A percentile compares a stretch with the other conserved stretches of the same genome.
phyloP scores from a whole-genome alignment of 2,888 invertebrate genomes.

The Sminthurinus aureus region DNA sequence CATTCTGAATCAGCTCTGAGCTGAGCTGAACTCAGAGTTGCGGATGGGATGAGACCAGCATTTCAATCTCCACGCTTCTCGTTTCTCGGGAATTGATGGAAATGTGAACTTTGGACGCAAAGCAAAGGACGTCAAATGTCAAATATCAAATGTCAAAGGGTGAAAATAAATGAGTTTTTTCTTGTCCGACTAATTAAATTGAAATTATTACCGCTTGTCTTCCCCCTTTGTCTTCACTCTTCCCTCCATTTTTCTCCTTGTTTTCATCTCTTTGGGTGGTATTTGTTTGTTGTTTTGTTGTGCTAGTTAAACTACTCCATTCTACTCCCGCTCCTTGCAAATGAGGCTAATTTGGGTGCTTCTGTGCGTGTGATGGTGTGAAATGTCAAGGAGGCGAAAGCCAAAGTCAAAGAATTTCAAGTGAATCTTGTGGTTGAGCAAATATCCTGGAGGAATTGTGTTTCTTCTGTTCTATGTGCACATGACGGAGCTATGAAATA shows the following conservation, averaged over 20 bases:
- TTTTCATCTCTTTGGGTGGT: background rate
- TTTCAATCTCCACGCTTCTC: too few species aligned
- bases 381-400: background rate
- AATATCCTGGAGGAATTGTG: background rate
- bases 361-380: background rate
- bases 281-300: background rate
- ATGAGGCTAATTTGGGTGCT: background rate
- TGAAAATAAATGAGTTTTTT: background rate
- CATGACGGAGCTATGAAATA: too few species aligned
- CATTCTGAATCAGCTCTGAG: too few species aligned
- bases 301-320: too few species aligned
- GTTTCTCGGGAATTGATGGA: too few species aligned
- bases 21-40: too few species aligned
- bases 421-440: background rate
- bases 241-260: background rate
- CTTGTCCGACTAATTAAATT: conserved; percentile 9
- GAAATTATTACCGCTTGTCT: background rate
- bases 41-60: too few species aligned
- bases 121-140: background rate
- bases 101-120: background rate
- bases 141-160: background rate
- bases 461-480: too few species aligned
- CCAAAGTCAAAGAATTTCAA: background rate
- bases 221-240: background rate
- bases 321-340: too few species aligned